Evolutionary conservation across 2,113 vertebrate species (phyloP).

Genomic region (Oryzias curvinotus): DNA sequence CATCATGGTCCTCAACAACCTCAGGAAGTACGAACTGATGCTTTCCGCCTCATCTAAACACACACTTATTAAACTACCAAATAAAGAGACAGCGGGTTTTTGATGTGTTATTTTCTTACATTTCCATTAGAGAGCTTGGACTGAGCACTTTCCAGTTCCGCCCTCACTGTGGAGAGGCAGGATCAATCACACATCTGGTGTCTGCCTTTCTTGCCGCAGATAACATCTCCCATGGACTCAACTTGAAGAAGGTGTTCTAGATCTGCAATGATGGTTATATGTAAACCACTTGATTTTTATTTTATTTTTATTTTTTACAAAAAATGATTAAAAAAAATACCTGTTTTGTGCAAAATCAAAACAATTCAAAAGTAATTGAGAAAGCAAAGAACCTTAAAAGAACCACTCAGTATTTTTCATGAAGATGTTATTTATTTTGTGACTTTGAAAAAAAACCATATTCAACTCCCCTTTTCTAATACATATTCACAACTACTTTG

Average conservation of each 20-base stretch:
- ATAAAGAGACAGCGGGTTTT: no score
- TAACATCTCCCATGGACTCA: conserved; percentile 94
- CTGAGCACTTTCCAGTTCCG: conserved; percentile 92
- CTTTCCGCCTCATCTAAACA: neutral
- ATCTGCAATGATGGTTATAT: neutral
- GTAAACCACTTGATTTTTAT: neutral
- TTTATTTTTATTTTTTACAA: no score
- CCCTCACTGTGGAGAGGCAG: conserved; percentile 93
- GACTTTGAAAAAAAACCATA: no score
- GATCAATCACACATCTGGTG: conserved; percentile 92
- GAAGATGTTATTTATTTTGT: no score
- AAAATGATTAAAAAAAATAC: no score
- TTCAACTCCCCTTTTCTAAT: no score
- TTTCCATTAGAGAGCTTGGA: conserved; percentile 81
- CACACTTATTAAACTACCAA: neutral
- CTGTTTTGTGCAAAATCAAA: no score
- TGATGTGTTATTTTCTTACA: neutral
- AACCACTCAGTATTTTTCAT: no score
- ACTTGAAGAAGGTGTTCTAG: conserved; percentile 87
- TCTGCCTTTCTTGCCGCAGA: conserved; percentile 91
- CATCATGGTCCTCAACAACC: conserved; percentile 95
- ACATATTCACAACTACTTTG: no score
- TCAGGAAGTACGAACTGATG: conserved; percentile 81
- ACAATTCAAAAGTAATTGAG: no score
- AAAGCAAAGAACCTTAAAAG: no score